Percentiles rank a stretch among this genome's conserved stretches.
Evolutionary conservation across 2,888 invertebrate genomes (phyloP).

Genomic region (Drosophila peninsularis): DNA sequence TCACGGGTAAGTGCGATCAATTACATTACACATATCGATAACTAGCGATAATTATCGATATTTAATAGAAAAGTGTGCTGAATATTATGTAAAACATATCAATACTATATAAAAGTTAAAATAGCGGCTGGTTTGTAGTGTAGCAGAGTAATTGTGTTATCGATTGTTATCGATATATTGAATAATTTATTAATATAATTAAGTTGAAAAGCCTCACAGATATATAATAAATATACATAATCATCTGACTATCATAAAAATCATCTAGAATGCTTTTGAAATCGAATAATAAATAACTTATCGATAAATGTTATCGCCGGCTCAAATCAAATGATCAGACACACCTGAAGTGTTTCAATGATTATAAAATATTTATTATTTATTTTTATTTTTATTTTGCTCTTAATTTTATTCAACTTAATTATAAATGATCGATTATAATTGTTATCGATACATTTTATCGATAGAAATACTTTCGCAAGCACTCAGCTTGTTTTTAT

Average conservation of each 20-base stretch:
- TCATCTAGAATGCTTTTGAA: neutral
- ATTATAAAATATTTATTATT: neutral
- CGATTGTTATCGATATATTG: neutral
- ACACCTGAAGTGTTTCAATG: neutral
- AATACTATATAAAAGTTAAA: no score
- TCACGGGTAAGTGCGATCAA: slow-evolving; percentile 79
- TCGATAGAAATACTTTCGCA: neutral
- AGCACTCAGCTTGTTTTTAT: neutral
- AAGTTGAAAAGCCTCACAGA: neutral
- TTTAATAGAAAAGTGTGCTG: fast-evolving
- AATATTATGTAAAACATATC: neutral
- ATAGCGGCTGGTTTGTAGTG: neutral
- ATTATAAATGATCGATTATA: neutral
- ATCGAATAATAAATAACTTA: neutral
- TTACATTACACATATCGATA: neutral
- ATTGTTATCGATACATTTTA: neutral
- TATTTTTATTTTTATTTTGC: no score
- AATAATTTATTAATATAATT: neutral
- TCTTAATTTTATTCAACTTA: neutral
- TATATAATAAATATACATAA: neutral
- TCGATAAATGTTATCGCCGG: neutral
- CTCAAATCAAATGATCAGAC: neutral
- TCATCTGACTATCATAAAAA: neutral
- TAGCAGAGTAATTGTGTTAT: neutral
- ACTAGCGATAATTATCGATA: slow-evolving; percentile 12